Conservation (phyloP, 2,113 vertebrate genomes). For the Symphodus melops region DNA sequence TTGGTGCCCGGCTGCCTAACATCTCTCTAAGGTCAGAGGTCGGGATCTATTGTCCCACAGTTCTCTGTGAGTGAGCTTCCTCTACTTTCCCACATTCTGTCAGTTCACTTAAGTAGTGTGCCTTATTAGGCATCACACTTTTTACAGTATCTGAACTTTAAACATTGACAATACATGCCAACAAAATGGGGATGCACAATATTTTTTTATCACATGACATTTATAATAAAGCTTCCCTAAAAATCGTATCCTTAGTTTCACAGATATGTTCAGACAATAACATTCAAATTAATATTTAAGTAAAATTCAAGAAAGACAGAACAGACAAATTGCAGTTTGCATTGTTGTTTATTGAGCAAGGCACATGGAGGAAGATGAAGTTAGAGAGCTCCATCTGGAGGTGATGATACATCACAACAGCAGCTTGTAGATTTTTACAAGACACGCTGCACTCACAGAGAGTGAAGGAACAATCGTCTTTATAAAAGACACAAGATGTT, state of each 20-base stretch:
- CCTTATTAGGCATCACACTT: slow-evolving; percentile 20
- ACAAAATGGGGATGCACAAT: too few species aligned
- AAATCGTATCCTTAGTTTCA: too few species aligned
- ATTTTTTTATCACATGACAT: too few species aligned
- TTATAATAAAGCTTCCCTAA: too few species aligned
- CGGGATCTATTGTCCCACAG: slow-evolving; percentile 57
- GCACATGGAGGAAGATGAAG: background rate
- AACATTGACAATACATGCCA: too few species aligned
- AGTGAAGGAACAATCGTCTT: slow-evolving; percentile 32
- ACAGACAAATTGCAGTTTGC: background rate
- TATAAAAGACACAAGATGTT: slow-evolving; percentile 20
- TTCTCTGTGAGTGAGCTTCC: slow-evolving; percentile 70
- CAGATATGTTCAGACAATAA: too few species aligned
- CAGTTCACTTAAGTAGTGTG: slow-evolving; percentile 62
- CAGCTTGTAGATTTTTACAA: slow-evolving; percentile 17
- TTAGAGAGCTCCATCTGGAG: background rate
- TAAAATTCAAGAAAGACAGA: background rate
- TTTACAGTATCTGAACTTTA: background rate
- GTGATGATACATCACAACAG: slow-evolving; percentile 55
- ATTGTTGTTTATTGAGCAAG: slow-evolving; percentile 28
- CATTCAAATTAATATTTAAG: too few species aligned
- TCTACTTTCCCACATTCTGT: slow-evolving; percentile 78
- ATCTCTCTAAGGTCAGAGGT: slow-evolving; percentile 27
- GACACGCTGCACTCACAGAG: slow-evolving; percentile 29
- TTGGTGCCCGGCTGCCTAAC: background rate